Evolutionary conservation across 1,140 invertebrate genomes (phyloP), one percentile per base, ranked within the genome.

Genomic region (Orius insidiosus): DNA sequence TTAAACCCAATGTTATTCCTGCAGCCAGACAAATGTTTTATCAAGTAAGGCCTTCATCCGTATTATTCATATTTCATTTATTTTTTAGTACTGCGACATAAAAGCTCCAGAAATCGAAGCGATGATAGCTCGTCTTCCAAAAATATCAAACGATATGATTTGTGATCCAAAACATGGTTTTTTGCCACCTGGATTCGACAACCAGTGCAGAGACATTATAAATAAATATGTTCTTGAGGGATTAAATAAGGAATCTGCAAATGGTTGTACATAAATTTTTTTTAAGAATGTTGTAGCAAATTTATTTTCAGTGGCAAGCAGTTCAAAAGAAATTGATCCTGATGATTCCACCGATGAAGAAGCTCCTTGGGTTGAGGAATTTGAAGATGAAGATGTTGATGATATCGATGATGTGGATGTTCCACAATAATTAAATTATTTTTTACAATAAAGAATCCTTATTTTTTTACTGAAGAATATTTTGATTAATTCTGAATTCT

Each of bases 31-130:
- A 87, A 63, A 80, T 85, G 70, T 85, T 82, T 65, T 85, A 83
- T 62, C 80, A 83, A 68, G 78, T 82, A 63, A 11, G 44, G 32
- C 14, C 13, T 14, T 11, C 9, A 9, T 6, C 5, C 15, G 39
- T 43, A 41, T 18, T 15, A 44, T 44, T 44, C 30, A 3, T 13
- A 36, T 24, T 13, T 16, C 11, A 5, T n/a, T 32, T 11, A 3
- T 16, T 6, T 68, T 67, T 49, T 63, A 88, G 74, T 78, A 85
- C 55, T 85, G 81, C 57, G 84, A 94, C 59, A 69, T 94, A 19
- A 62, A 79, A n/a, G 64, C 86, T n/a, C 70, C 76, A 0, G 84
- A 89, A 67, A 80, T 94, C 48, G 77, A 90, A 60, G 72, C 74
- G 52, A 72, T 90, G 65, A 53, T 93, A 6, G 63, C 71, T 8